A percentile compares a stretch with the other conserved stretches of the same genome.
These are phyloP conservation scores for Halichoeres trimaculatus DNA, from an alignment of 2,113 vertebrate genomes.

Conservation along the genomic window DNA sequence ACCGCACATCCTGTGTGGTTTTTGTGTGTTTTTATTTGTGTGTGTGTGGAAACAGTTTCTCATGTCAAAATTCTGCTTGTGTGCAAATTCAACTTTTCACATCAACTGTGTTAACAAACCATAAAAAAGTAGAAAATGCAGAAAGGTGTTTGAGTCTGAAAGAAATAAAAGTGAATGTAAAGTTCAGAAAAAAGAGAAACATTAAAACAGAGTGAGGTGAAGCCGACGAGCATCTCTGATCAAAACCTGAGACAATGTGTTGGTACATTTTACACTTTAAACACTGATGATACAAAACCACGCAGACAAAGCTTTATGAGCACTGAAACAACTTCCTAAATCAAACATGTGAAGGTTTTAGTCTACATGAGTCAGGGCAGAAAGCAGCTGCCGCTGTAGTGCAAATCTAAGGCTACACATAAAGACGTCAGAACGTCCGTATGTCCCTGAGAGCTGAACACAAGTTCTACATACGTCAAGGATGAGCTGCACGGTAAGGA, in stretches of 20 bases:
- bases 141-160: not conserved
- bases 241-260: slow-evolving; percentile 2
- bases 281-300: not conserved
- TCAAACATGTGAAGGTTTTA: not conserved
- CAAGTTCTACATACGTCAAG: not conserved
- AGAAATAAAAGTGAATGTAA: slow-evolving; percentile 8
- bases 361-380: not conserved
- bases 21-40: slow-evolving; percentile 14
- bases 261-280: too few species aligned
- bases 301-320: not conserved
- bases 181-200: not conserved
- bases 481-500: not conserved
- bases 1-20: not conserved
- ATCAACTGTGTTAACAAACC: slow-evolving; percentile 16
- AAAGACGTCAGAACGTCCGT: not conserved
- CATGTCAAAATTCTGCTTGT: slow-evolving; percentile 11
- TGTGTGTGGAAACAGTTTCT: not conserved
- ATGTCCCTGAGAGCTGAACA: slow-evolving; percentile 50
- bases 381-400: not conserved
- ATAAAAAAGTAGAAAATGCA: slow-evolving; percentile 7
- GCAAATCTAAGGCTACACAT: not conserved
- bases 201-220: not conserved
- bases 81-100: not conserved
- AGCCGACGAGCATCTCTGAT: slow-evolving; percentile 3
- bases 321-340: not conserved